Conservation (phyloP, 2,113 vertebrate genomes). For the Aldabrachelys gigantea region DNA sequence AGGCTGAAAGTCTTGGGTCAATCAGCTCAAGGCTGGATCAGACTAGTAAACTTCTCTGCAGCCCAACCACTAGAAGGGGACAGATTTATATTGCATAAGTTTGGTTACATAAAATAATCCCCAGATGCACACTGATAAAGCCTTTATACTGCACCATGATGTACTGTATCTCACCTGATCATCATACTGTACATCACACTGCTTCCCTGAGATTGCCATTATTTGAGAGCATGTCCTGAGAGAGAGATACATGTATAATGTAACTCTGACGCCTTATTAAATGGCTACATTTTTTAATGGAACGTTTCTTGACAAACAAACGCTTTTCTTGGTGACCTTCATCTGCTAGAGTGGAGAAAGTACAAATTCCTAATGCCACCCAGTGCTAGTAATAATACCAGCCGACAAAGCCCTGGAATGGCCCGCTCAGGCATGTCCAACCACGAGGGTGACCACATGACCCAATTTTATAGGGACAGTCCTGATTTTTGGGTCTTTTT, state of each 20-base stretch:
- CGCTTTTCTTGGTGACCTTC: not conserved
- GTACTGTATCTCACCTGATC: not conserved
- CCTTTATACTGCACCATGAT: not conserved
- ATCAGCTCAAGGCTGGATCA: not conserved
- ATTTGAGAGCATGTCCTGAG: not conserved
- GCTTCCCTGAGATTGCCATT: not conserved
- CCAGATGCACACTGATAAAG: not conserved
- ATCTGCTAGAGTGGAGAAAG: not conserved
- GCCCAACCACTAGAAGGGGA: not conserved
- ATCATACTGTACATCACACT: not conserved
- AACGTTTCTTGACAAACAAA: not conserved
- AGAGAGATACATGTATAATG: not conserved
- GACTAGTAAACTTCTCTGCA: not conserved
- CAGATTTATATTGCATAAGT: not conserved
- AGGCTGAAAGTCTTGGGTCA: not conserved
- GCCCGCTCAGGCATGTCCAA: too few relatives aligned
- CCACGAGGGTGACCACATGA: too few relatives aligned
- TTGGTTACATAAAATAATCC: not conserved
- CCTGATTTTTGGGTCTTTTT: too few relatives aligned
- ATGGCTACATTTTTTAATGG: not conserved
- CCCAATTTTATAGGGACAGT: too few relatives aligned
- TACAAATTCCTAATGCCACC: not conserved
- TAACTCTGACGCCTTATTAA: not conserved
- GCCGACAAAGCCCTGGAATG: not conserved
- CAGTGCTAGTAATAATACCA: too few relatives aligned